Percentiles rank a stretch among this genome's conserved stretches.
Evolutionary conservation across 2,113 vertebrate genomes (phyloP).

Genomic region (Edolisoma coerulescens): DNA sequence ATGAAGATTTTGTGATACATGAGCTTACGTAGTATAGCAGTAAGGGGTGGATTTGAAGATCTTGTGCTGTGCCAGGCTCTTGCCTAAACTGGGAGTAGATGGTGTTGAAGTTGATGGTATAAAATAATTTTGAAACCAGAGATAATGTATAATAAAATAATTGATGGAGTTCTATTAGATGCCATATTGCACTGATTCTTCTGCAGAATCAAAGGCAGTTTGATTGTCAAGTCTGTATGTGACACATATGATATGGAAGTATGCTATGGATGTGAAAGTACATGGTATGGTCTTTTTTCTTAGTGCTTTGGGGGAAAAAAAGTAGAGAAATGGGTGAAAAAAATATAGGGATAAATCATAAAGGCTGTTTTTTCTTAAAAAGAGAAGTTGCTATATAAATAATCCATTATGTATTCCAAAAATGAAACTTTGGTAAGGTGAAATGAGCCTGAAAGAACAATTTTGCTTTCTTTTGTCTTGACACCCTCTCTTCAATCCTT

Average conservation of each 20-base stretch:
- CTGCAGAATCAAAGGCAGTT: background rate
- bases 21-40: background rate
- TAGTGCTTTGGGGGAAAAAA: background rate
- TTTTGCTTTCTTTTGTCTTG: background rate
- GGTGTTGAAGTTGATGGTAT: background rate
- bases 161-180: background rate
- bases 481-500: background rate
- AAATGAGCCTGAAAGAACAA: background rate
- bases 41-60: background rate
- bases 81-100: background rate
- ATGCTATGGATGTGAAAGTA: background rate
- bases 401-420: rapidly evolving
- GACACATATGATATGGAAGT: background rate
- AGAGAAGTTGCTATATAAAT: background rate
- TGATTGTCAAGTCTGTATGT: background rate
- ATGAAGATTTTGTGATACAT: background rate
- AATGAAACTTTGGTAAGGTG: background rate
- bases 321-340: background rate
- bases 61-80: background rate
- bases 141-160: background rate
- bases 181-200: background rate
- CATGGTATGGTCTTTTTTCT: background rate
- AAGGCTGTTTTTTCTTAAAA: background rate
- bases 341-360: background rate
- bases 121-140: background rate